phyloP scores from a whole-genome alignment of 2,113 vertebrate genomes.

The Climacteris rufus region DNA sequence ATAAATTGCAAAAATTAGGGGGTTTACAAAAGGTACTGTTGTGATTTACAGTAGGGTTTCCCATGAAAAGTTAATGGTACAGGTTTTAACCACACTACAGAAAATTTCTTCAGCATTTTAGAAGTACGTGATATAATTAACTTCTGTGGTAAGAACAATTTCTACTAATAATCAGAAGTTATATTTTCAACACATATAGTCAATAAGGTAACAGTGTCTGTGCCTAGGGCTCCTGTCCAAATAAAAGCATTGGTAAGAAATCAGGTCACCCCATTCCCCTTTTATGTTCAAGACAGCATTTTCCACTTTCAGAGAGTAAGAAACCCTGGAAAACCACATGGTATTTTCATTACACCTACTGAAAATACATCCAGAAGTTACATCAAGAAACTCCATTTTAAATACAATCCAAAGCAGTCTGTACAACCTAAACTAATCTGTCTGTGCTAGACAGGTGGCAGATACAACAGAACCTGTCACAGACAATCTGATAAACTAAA shows the following conservation, averaged over 20 bases:
- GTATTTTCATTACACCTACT: not conserved
- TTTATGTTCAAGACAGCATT: not conserved
- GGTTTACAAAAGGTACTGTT: not conserved
- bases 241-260: not conserved
- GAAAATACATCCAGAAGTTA: not conserved
- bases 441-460: not conserved
- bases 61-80: not conserved
- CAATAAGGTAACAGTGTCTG: not conserved
- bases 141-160: not conserved
- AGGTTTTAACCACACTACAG: not conserved
- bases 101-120: not conserved
- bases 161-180: not conserved
- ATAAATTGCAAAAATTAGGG: not conserved
- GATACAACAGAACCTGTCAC: not conserved
- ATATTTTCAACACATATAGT: not conserved
- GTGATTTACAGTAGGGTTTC: not conserved
- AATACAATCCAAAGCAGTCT: not conserved
- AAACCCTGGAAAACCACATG: not conserved
- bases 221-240: not conserved
- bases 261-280: not conserved
- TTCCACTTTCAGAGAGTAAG: not conserved
- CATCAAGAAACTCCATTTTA: not conserved
- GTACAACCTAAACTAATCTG: not conserved
- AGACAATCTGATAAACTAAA: not conserved
- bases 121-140: not conserved